Conservation (phyloP, 2,797 vertebrate species). For the Falco naumanni region DNA sequence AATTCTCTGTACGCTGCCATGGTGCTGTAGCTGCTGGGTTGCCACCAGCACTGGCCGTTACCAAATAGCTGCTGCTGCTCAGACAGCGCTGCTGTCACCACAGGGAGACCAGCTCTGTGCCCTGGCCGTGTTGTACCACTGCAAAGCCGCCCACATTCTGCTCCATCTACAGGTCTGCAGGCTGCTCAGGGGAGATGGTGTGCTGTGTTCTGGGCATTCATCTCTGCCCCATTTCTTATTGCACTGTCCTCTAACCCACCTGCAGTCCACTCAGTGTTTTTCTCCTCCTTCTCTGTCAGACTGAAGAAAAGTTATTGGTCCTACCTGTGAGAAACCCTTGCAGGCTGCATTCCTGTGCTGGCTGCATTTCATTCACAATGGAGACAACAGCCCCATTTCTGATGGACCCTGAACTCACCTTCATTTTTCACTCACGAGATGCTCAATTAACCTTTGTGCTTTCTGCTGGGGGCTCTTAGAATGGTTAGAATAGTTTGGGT, state of each 20-base stretch:
- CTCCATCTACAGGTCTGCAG: neutral
- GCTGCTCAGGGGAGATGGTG: accelerated
- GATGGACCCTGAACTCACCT: neutral
- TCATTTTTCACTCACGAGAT: neutral
- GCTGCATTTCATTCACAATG: accelerated
- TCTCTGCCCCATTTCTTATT: no score
- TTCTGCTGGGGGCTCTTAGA: neutral
- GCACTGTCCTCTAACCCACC: accelerated
- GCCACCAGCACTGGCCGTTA: neutral
- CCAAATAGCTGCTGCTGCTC: neutral
- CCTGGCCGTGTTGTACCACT: accelerated
- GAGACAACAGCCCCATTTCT: neutral
- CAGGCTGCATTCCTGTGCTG: neutral
- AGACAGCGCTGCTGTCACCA: neutral
- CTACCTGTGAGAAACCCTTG: accelerated
- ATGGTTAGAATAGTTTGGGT: no score
- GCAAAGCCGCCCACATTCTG: neutral
- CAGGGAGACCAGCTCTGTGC: neutral
- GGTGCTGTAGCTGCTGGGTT: no score
- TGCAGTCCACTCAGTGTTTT: accelerated
- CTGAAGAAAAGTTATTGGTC: accelerated
- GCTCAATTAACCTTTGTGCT: neutral
- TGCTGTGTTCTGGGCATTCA: neutral
- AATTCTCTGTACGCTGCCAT: neutral
- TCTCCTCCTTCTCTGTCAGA: neutral